Base-by-base conservation (phyloP, 2,797 vertebrate genomes). In the Ptychadena robeensis region DNA sequence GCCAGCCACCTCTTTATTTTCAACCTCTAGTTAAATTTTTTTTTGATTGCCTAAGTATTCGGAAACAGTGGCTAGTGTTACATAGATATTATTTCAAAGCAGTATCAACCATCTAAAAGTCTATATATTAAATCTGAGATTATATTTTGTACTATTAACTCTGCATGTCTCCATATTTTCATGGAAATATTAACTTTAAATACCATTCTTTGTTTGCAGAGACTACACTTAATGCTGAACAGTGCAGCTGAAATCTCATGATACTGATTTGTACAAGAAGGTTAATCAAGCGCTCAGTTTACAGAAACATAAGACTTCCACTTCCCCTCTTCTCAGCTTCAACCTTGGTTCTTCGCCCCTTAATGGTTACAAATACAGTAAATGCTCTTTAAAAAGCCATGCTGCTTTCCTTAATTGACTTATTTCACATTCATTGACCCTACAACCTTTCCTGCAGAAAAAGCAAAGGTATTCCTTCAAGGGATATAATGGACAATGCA, bases 341-440 rank as follows among this genome's bases (percentile, higher is more conserved):
- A 53, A 27, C n/a, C 28, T 32, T 27, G 22, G 15, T 68, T 67
- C 68, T 11, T 57, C 27, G 37, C 4, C 25, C 22, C 15, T 30
- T 48, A 34, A 40, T 34, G n/a, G 6, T 68, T 78, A 34, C 57
- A 28, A 34, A 40, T 34, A 76, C 59, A 77, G n/a, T 67, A 31
- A 67, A 78, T 34, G 38, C 22, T 67, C 31, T 35, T 75, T 53
- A 61, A 25, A 32, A 75, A 64, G 35, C 37, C 75, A 68, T 35
- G 14, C n/a, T 10, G 69, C 38, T 78, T 27, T 57, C 35, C 68
- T 72, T 78, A 83, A 78, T 64, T 78, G 38, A 78, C 59, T 83
- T 25, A 66, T 77, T 72, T 72, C 30, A 71, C 81, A 57, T 83
- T 32, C 35, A 6, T 83, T 63, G 37, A 76, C 65, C 53, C 32